Evolutionary conservation across 1,140 invertebrate species (phyloP).

Genomic region (Drosophila virilis): DNA sequence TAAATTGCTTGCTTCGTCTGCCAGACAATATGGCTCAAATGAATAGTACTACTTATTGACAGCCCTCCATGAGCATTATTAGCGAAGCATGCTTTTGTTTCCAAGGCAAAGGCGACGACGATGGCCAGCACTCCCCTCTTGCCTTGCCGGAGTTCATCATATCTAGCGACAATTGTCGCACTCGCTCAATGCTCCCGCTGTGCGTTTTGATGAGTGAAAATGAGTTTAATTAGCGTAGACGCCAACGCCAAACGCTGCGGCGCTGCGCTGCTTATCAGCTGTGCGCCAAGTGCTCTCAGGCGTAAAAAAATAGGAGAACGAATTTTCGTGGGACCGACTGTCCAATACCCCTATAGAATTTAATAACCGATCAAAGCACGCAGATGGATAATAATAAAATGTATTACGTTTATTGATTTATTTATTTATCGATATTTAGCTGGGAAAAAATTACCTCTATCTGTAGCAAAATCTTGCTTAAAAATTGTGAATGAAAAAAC

Average conservation of each 20-base stretch:
- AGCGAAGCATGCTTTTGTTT: slow-evolving; percentile 32
- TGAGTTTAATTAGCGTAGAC: slow-evolving; percentile 70
- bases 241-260: slow-evolving; percentile 33
- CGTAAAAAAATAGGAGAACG: neutral
- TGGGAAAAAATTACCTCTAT: too few relatives aligned
- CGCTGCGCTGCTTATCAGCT: slow-evolving; percentile 48
- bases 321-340: neutral
- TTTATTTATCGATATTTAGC: too few relatives aligned
- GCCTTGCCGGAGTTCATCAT: slow-evolving; percentile 14
- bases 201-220: slow-evolving; percentile 73
- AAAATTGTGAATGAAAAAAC: too few relatives aligned
- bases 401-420: too few relatives aligned
- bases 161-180: slow-evolving; percentile 52
- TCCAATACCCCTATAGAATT: neutral
- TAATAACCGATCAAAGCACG: too few relatives aligned
- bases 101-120: slow-evolving; percentile 32
- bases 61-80: slow-evolving; percentile 30
- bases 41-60: slow-evolving; percentile 8
- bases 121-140: neutral
- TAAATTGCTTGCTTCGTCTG: slow-evolving; percentile 12
- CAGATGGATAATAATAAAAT: too few relatives aligned
- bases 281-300: slow-evolving; percentile 52
- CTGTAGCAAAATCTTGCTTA: too few relatives aligned
- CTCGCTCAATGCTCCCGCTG: slow-evolving; percentile 47
- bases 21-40: slow-evolving; percentile 15